Conservation (phyloP, 1,140 invertebrate genomes). For the Drosophila saltans region DNA sequence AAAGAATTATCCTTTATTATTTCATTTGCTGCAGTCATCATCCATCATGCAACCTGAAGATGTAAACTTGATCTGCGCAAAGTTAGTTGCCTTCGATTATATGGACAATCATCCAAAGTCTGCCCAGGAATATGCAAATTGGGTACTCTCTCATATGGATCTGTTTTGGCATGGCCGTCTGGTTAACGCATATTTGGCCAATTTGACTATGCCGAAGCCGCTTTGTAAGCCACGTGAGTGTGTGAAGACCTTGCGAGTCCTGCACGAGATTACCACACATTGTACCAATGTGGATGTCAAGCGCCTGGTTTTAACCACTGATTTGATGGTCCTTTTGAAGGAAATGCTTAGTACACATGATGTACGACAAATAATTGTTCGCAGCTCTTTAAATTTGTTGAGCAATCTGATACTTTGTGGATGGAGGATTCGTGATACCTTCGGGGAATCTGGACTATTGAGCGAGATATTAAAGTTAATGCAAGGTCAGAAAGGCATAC, state of each 20-base stretch:
- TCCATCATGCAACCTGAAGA: conserved; percentile 3
- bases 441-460: conserved; percentile 36
- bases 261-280: conserved; percentile 44
- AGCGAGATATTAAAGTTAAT: conserved; percentile 22
- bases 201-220: conserved; percentile 10
- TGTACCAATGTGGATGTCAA: conserved; percentile 44
- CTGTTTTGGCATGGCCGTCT: conserved; percentile 23
- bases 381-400: conserved; percentile 24
- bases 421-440: conserved; percentile 41
- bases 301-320: conserved; percentile 34
- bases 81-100: conserved; percentile 10
- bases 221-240: conserved; percentile 22
- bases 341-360: background rate
- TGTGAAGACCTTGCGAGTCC: conserved; percentile 37
- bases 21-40: background rate
- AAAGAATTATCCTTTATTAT: background rate
- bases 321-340: conserved; percentile 17
- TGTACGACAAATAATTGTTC: conserved; percentile 18
- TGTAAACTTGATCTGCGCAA: conserved; percentile 4
- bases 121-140: conserved; percentile 28
- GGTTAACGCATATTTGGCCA: conserved; percentile 1
- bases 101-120: conserved; percentile 37
- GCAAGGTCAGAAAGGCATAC: background rate
- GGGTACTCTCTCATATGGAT: conserved; percentile 33
- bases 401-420: conserved; percentile 41